phyloP scores from a whole-genome alignment of 2,113 vertebrate genomes.

The Neodontobutis hainanensis region DNA sequence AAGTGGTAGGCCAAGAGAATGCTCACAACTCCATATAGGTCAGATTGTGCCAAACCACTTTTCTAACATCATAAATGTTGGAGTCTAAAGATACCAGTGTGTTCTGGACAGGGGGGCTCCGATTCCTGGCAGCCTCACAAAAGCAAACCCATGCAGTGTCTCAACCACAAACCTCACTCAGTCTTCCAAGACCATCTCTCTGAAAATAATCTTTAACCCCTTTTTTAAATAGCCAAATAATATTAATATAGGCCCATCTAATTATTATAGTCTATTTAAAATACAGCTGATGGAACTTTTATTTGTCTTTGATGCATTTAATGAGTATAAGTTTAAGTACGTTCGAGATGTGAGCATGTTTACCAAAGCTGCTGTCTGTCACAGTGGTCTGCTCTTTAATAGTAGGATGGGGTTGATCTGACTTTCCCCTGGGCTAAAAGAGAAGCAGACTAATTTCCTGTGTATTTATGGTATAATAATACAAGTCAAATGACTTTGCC shows the following conservation, averaged over 20 bases:
- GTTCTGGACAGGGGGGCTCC: constrained; percentile 48
- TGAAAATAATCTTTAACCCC: constrained; percentile 27
- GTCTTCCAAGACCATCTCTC: constrained; percentile 29
- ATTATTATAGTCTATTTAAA: constrained; percentile 31
- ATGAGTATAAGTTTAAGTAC: constrained; percentile 42
- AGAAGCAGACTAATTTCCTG: constrained; percentile 72
- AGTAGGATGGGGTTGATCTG: constrained; percentile 60
- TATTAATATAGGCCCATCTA: constrained; percentile 37
- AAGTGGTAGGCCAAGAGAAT: constrained; percentile 32
- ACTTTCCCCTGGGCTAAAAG: constrained; percentile 53
- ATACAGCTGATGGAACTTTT: constrained; percentile 29
- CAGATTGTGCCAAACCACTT: constrained; percentile 58
- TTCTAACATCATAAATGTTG: constrained; percentile 59
- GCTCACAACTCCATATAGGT: constrained; percentile 41
- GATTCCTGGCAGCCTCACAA: constrained; percentile 36
- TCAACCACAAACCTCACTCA: constrained; percentile 46
- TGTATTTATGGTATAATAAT: constrained; percentile 63
- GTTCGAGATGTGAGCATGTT: constrained; percentile 22
- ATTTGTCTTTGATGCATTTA: constrained; percentile 52
- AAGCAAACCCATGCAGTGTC: constrained; percentile 40
- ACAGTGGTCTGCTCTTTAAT: constrained; percentile 61
- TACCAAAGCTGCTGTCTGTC: constrained; percentile 58
- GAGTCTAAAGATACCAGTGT: constrained; percentile 45
- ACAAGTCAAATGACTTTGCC: constrained; percentile 58
- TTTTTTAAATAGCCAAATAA: constrained; percentile 40